phyloP scores from a whole-genome alignment of 2,888 invertebrate species.

The Iphiclides podalirius region DNA sequence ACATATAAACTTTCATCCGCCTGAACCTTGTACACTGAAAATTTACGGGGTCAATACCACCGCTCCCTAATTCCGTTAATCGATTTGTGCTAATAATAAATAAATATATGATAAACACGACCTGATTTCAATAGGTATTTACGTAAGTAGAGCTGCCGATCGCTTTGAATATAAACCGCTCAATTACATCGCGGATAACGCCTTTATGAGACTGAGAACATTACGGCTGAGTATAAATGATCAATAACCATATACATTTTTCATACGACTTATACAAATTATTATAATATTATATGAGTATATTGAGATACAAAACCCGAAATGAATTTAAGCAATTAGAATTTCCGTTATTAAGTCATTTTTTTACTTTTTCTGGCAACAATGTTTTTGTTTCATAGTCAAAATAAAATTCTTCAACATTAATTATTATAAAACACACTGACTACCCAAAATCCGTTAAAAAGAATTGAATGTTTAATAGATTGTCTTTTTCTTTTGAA shows the following conservation, averaged over 20 bases:
- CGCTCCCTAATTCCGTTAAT: constrained; percentile 18
- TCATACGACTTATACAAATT: not conserved
- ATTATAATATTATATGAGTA: not conserved
- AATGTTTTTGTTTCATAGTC: too few species aligned
- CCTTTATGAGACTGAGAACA: constrained; percentile 14
- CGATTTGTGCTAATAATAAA: constrained; percentile 17
- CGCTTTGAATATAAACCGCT: constrained; percentile 21
- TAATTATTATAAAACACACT: too few species aligned
- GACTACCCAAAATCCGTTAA: too few species aligned
- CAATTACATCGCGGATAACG: constrained; percentile 19
- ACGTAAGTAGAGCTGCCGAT: constrained; percentile 17
- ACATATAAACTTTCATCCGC: constrained; percentile 6
- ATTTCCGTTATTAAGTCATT: constrained; percentile 5
- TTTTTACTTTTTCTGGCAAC: too few species aligned
- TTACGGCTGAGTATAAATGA: constrained; percentile 11
- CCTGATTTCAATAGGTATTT: constrained; percentile 21
- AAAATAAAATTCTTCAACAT: too few species aligned
- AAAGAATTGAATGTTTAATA: too few species aligned
- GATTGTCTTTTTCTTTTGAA: too few species aligned
- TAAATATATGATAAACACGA: constrained; percentile 17
- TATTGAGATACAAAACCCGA: constrained; percentile 18
- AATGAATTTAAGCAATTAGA: too few species aligned
- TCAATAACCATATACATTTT: constrained; percentile 5
- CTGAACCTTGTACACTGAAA: constrained; percentile 15
- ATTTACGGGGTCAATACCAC: constrained; percentile 22